Evolutionary conservation across 2,113 vertebrate genomes (phyloP), one percentile per base, ranked within the genome.

Genomic region (Sander lucioperca): DNA sequence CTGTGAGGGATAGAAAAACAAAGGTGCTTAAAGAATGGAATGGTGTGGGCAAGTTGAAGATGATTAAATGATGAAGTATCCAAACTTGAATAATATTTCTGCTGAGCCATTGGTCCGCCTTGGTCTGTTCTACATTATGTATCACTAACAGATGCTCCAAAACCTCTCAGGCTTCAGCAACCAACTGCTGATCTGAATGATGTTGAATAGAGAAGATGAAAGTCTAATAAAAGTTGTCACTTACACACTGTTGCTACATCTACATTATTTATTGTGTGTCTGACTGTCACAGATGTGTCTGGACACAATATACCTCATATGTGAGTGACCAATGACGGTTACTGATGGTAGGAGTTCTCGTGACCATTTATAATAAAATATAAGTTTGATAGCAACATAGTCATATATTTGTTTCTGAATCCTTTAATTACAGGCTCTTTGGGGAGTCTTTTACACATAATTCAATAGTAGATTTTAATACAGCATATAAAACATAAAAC

Each of bases 111-210:
- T 47, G 68, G 21, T 57, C 69, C 0, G 8, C 47, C 7, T 1
- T 43, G 7, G 47, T 50, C 25, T 76, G 18, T 27, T 57, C 4
- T 79, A 21, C 23, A 79, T 73, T 62, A 80, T 83, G 33, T 36
- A 85, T 90, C 72, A 85, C 9, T 12, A 85, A 39, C 82, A 66
- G 73, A 77, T 80, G 77, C 63, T 70, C 71, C 0, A 63, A 62
- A 71, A 58, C 54, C 80, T 75, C 54, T 74, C 39, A 68, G 72
- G 51, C 53, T 74, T 33, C 64, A 50, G 33, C 70, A 57, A 63
- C 53, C 11, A 12, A 51, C 59, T 63, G 33, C 70, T 79, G 16
- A 70, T 86, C 66, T 74, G 80, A 84, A 68, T 84, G 61, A 69
- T 39, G 54, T 6, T 86, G 58, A 80, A 85, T 59, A 39, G 39